These are phyloP conservation scores for Carapus acus DNA, from an alignment of 2,797 vertebrate species.

Conservation along the genomic window DNA sequence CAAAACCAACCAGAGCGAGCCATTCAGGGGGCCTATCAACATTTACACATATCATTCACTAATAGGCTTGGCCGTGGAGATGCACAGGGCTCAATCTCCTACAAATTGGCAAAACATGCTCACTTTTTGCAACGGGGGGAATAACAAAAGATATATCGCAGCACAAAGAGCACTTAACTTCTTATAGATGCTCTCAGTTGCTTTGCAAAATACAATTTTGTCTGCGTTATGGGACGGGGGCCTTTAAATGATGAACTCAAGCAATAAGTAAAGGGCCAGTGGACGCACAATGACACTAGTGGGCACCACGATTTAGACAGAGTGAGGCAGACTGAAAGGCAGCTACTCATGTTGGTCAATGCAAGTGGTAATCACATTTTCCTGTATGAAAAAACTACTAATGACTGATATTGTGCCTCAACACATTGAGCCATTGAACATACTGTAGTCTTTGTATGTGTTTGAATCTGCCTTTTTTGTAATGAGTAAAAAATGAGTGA, in stretches of 20 bases:
- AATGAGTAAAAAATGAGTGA: too few relatives aligned
- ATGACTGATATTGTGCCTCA: slow-evolving; percentile 1
- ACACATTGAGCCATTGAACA: slow-evolving; percentile 7
- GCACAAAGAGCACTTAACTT: slow-evolving; percentile 56
- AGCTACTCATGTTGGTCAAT: slow-evolving; percentile 13
- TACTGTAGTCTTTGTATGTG: background rate
- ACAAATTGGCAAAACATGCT: slow-evolving; percentile 58
- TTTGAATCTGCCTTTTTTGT: slow-evolving; percentile 1
- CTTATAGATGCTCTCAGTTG: slow-evolving; percentile 55
- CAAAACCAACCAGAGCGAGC: slow-evolving; percentile 61
- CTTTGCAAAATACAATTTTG: slow-evolving; percentile 58
- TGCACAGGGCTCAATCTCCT: slow-evolving; percentile 36
- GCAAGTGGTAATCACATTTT: slow-evolving; percentile 10
- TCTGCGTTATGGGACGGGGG: slow-evolving; percentile 44
- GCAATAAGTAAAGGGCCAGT: slow-evolving; percentile 24
- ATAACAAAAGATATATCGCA: slow-evolving; percentile 52
- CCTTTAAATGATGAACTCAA: slow-evolving; percentile 47
- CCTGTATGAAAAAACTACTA: slow-evolving; percentile 3
- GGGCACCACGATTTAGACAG: slow-evolving; percentile 17
- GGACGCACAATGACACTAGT: slow-evolving; percentile 12
- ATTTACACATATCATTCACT: slow-evolving; percentile 64
- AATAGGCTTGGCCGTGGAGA: slow-evolving; percentile 47
- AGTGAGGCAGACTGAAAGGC: slow-evolving; percentile 3
- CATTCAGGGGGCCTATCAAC: slow-evolving; percentile 58
- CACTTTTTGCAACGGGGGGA: slow-evolving; percentile 45